Conservation (phyloP, 2,797 vertebrate species). For the Oceanodroma leucorhoa region DNA sequence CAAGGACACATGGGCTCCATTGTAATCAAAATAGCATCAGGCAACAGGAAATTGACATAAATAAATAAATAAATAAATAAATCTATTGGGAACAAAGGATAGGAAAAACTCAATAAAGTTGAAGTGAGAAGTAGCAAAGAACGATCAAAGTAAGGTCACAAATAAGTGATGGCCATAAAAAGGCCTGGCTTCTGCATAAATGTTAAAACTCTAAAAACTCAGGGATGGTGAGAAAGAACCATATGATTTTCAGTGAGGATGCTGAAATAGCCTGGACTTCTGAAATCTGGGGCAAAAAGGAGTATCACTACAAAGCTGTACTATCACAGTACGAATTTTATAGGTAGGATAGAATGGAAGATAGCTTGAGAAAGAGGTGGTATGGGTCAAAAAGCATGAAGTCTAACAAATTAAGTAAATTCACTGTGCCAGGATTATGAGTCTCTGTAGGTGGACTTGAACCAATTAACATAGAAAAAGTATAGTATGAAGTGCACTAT, state of each 20-base stretch:
- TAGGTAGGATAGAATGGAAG: not conserved
- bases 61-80: not conserved
- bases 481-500: not conserved
- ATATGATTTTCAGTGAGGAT: not conserved
- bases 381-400: not conserved
- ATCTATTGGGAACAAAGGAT: not conserved
- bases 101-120: not conserved
- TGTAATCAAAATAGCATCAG: not conserved
- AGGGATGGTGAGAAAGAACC: not conserved
- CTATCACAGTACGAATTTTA: not conserved
- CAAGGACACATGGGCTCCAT: not conserved
- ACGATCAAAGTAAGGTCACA: not conserved
- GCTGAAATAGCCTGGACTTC: not conserved
- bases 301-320: not conserved
- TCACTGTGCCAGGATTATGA: not conserved
- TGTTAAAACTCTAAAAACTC: not conserved
- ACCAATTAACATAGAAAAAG: not conserved
- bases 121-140: not conserved
- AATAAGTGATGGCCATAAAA: not conserved
- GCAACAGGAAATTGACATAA: not conserved
- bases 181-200: not conserved
- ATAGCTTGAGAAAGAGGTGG: not conserved
- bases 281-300: not conserved
- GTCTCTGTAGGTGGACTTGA: not conserved
- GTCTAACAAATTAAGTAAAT: not conserved